Evolutionary conservation across 2,113 vertebrate genomes (phyloP).

Genomic region (Heliornis fulica): DNA sequence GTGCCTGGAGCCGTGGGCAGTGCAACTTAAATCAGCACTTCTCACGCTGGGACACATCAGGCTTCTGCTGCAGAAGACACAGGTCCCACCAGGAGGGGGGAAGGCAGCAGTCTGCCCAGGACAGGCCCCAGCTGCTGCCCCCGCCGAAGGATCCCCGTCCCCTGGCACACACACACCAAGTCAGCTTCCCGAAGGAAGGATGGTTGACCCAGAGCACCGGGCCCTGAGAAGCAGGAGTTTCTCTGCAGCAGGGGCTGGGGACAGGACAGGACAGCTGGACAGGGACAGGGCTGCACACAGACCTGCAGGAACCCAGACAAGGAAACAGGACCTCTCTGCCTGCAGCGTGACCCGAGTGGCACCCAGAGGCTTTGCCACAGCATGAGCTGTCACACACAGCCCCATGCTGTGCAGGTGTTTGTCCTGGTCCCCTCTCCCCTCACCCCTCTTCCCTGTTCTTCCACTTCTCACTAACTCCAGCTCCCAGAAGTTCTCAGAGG

Average conservation of each 20-base stretch:
- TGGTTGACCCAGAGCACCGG: background rate
- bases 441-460: background rate
- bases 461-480: background rate
- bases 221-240: background rate
- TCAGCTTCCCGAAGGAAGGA: background rate
- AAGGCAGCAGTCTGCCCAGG: background rate
- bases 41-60: background rate
- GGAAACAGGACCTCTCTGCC: background rate
- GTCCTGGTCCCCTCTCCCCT: background rate
- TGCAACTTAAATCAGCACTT: background rate
- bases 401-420: accelerated
- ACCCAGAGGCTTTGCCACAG: background rate
- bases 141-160: background rate
- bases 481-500: background rate
- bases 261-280: accelerated
- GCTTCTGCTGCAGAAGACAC: background rate
- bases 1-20: accelerated
- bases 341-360: background rate
- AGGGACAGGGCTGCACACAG: background rate
- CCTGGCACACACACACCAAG: background rate
- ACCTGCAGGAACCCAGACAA: background rate
- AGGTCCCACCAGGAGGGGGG: background rate
- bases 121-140: background rate
- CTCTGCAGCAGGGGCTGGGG: background rate
- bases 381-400: accelerated